Conservation (phyloP, 2,797 vertebrate genomes). For the Epinephelus coioides region DNA sequence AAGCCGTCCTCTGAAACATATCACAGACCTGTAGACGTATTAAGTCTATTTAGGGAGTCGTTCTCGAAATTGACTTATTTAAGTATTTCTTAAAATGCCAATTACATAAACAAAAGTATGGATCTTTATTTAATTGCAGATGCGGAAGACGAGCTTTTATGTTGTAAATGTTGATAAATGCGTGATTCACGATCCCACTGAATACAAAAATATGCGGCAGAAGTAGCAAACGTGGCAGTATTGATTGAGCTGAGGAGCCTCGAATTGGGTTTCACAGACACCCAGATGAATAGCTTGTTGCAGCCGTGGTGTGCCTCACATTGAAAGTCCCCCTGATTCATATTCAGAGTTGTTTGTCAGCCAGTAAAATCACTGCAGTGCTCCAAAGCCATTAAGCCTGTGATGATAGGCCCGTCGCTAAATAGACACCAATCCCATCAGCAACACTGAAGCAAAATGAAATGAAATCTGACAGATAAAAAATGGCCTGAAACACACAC, state of each 20-base stretch:
- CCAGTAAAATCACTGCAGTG: slow-evolving; percentile 65
- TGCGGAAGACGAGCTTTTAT: background rate
- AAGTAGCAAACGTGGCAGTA: background rate
- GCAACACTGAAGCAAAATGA: slow-evolving; percentile 57
- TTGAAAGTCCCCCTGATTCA: slow-evolving; percentile 65
- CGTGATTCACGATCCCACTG: background rate
- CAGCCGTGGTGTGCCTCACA: slow-evolving; percentile 26
- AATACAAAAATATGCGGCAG: slow-evolving; percentile 6
- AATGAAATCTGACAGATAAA: slow-evolving; percentile 61
- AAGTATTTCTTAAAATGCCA: slow-evolving; percentile 2
- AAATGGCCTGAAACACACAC: slow-evolving; percentile 32
- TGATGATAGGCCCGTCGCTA: slow-evolving; percentile 64
- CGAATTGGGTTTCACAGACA: slow-evolving; percentile 30
- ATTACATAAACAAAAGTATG: background rate
- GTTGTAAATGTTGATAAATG: slow-evolving; percentile 11
- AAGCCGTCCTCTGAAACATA: slow-evolving; percentile 9
- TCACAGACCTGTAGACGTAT: slow-evolving; percentile 22
- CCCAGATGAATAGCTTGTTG: slow-evolving; percentile 41
- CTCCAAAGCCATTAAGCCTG: slow-evolving; percentile 68
- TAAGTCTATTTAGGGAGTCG: background rate
- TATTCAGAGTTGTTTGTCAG: slow-evolving; percentile 70
- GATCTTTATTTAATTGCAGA: background rate
- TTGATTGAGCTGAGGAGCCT: slow-evolving; percentile 27
- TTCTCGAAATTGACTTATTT: background rate
- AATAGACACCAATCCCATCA: slow-evolving; percentile 69